These are phyloP conservation scores for Machimus rusticus DNA, from an alignment of 2,888 invertebrate genomes.

Conservation along the genomic window DNA sequence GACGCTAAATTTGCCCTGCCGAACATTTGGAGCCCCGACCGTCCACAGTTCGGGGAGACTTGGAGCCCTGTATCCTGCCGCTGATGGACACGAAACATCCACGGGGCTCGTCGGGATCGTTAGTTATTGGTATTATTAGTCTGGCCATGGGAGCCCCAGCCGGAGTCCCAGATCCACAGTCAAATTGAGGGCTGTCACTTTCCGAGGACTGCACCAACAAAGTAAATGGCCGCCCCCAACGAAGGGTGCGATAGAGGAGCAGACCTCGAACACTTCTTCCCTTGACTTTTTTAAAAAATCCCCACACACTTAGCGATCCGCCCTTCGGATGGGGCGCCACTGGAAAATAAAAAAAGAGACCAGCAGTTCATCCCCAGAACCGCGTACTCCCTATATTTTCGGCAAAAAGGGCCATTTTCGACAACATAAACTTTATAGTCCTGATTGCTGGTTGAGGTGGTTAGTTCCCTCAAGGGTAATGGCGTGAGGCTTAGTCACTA, in stretches of 20 bases:
- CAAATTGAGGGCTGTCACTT: conserved; percentile 15
- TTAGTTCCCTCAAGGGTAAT: conserved; percentile 6
- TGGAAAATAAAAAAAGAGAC: background rate
- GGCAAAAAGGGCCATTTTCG: conserved; percentile 23
- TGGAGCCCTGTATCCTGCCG: background rate
- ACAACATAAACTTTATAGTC: conserved; percentile 28
- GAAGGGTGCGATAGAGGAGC: background rate
- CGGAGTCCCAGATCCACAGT: background rate
- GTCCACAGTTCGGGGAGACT: background rate
- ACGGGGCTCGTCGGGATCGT: background rate
- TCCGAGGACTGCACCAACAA: background rate
- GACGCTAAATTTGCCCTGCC: background rate
- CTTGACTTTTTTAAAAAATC: background rate
- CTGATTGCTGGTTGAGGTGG: conserved; percentile 32
- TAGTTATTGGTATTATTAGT: conserved; percentile 20
- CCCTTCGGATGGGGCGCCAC: background rate
- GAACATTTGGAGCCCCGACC: background rate
- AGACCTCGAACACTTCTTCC: background rate
- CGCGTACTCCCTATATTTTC: conserved; percentile 5
- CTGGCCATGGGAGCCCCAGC: background rate
- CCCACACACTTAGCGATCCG: background rate
- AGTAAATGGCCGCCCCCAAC: background rate
- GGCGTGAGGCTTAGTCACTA: background rate
- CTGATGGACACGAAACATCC: conserved; percentile 12
- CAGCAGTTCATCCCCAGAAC: background rate